Percentiles rank a stretch among this genome's conserved stretches.
These are phyloP conservation scores for Pelodiscus sinensis DNA, from an alignment of 2,113 vertebrate genomes.

Conservation along the genomic window DNA sequence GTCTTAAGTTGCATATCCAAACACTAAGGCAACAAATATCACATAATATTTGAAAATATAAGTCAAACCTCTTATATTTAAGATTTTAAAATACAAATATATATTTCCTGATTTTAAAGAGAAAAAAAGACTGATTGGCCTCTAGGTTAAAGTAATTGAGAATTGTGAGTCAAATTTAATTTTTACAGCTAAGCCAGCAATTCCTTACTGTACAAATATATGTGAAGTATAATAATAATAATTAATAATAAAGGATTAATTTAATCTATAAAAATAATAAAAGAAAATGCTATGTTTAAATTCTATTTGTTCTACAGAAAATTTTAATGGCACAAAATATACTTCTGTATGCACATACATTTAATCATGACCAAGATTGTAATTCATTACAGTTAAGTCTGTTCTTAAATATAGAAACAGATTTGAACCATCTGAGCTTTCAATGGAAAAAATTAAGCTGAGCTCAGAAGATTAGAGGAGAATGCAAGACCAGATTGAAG, in stretches of 20 bases:
- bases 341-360: not conserved
- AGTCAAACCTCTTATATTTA: not conserved
- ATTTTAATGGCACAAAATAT: constrained; percentile 24
- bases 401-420: constrained; percentile 39
- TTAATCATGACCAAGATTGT: not conserved
- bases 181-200: not conserved
- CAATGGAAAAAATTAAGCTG: constrained; percentile 40
- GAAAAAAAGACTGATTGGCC: not conserved
- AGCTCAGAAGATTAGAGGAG: constrained; percentile 19
- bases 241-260: not conserved
- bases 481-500: constrained; percentile 18
- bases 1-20: rapidly evolving
- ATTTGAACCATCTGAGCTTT: constrained; percentile 23
- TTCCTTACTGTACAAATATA: not conserved
- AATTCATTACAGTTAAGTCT: constrained; percentile 14
- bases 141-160: not conserved
- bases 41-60: not conserved
- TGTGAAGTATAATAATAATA: not conserved
- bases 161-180: constrained; percentile 4
- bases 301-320: constrained; percentile 37
- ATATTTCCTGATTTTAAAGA: not conserved
- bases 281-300: not conserved
- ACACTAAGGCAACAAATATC: not conserved
- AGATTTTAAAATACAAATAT: not conserved
- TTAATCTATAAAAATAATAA: constrained; percentile 21